phyloP scores from a whole-genome alignment of 2,797 vertebrate genomes.

The Apogon hyalosoma region DNA sequence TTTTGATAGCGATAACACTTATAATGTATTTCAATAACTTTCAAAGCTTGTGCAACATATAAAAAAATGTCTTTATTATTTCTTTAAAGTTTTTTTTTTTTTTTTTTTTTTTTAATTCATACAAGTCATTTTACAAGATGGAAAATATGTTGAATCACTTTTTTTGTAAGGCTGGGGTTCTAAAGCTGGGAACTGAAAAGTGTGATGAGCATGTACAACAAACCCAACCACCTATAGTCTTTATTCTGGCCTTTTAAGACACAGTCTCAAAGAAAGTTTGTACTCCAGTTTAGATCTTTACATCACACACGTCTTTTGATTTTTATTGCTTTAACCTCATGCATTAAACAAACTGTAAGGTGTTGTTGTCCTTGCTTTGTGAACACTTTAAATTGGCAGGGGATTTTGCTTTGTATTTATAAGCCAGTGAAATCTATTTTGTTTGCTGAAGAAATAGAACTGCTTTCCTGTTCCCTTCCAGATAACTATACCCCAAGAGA shows the following conservation, averaged over 20 bases:
- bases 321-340: not conserved
- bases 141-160: not conserved
- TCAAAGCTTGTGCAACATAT: not conserved
- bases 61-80: not conserved
- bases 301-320: not conserved
- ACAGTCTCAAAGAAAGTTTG: not conserved
- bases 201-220: not conserved
- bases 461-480: not conserved
- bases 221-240: not conserved
- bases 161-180: not conserved
- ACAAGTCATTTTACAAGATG: not conserved
- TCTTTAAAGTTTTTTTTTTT: not conserved
- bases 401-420: not conserved
- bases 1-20: conserved; percentile 1
- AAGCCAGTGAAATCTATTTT: conserved; percentile 7
- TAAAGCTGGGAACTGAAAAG: not conserved
- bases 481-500: not conserved
- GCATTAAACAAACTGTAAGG: not conserved
- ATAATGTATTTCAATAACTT: conserved; percentile 5
- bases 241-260: not conserved
- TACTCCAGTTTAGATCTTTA: conserved; percentile 1
- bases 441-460: conserved; percentile 13
- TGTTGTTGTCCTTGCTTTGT: not conserved
- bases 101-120: not conserved
- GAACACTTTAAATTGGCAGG: not conserved